Evolutionary conservation across 2,113 vertebrate genomes (phyloP), one percentile per base, ranked within the genome.

Genomic region (Micronycteris hirsuta): DNA sequence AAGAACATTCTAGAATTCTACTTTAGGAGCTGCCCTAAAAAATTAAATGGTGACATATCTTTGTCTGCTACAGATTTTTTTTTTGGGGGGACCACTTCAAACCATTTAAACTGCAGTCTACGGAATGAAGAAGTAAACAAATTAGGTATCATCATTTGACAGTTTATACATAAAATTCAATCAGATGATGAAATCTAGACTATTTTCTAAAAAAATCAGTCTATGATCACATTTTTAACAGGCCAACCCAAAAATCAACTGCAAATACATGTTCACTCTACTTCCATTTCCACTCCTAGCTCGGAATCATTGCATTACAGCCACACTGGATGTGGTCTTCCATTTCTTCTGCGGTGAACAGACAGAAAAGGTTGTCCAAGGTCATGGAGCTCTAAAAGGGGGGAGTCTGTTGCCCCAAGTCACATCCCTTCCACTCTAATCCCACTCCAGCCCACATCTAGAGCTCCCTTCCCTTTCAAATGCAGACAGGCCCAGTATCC

Each of bases 1-100:
- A 89, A 86, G 93, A 86, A 73, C 56, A 87, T 45, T 83, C 24
- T 52, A 88, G 33, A 91, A 80, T 87, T 73, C 47, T 76, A 86
- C 36, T 41, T 65, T 47, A 93, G 56, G 12, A 86, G 80, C n/a
- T 49, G 26, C 1, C 36, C 91, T 90, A 47, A 56, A 89, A 80
- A 76, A 47, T 5, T 71, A 16, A 73, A 70, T 5, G 56, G 38
- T 63, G 56, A 76, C 28, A 38, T 11, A 84, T 22, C 31, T 47
- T 76, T 71, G 31, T n/a, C 22, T 43, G 24, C 24, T 78, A 52
- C n/a, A 83, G 31, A 70, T 24, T 83, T 73, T 43, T 87, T 56
- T 71, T 58, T 56, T 54, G 49, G n/a, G n/a, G n/a, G n/a, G 20
- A 77, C 17, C 3, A 89, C 67, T 33, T 94, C 56, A 95, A 94